Conservation (phyloP, 2,113 vertebrate species). For the Orycteropus afer region DNA sequence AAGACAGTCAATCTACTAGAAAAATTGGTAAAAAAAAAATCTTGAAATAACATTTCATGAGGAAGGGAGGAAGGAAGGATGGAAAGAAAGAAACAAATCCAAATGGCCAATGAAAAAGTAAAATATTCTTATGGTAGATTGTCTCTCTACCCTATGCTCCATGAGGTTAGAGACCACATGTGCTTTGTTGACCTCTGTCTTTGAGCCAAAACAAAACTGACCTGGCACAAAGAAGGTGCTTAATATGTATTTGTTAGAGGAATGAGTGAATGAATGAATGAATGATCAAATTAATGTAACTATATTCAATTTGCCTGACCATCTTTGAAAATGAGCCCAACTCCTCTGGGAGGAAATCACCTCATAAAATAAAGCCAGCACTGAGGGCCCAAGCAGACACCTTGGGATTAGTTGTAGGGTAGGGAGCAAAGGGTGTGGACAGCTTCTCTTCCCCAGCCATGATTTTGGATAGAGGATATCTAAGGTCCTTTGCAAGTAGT, state of each 20-base stretch:
- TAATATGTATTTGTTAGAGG: not conserved
- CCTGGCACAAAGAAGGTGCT: not conserved
- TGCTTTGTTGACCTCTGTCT: not conserved
- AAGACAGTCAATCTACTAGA: not conserved
- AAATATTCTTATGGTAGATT: not conserved
- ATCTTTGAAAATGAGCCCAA: slow-evolving; percentile 13
- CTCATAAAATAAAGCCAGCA: not conserved
- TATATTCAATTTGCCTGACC: not conserved
- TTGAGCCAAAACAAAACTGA: not conserved
- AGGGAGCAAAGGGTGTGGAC: not conserved
- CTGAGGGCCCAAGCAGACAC: not conserved
- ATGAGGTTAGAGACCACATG: not conserved
- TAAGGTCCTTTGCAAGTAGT: not conserved
- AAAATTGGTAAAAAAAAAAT: not conserved
- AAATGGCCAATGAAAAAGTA: not conserved
- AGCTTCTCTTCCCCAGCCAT: not conserved
- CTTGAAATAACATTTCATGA: not conserved
- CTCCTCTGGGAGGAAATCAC: not conserved
- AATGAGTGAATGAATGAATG: not conserved
- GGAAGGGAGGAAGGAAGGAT: not conserved
- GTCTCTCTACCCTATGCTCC: not conserved
- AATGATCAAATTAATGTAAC: not conserved
- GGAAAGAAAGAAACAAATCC: not conserved
- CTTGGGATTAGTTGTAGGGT: not conserved
- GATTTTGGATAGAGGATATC: not conserved